Conservation (phyloP, 2,113 vertebrate genomes). For the Pollimyrus isidori region DNA sequence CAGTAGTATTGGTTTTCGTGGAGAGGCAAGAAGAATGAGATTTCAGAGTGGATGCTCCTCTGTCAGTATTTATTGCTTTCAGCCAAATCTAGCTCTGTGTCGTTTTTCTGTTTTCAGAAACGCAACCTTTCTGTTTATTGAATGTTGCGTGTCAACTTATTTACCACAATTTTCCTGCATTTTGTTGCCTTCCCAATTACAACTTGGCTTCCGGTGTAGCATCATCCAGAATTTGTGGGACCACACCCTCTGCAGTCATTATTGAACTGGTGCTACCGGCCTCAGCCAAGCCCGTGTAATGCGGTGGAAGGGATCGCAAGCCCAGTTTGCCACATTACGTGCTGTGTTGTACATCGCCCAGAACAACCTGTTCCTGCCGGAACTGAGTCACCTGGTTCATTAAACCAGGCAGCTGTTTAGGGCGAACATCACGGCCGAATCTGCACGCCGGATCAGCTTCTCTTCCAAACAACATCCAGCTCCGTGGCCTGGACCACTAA, state of each 20-base stretch:
- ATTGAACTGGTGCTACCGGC: constrained; percentile 32
- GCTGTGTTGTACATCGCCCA: neutral
- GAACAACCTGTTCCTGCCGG: neutral
- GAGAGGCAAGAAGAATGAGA: neutral
- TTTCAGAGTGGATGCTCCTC: neutral
- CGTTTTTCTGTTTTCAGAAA: neutral
- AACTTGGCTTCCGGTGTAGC: constrained; percentile 57
- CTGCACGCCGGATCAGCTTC: neutral
- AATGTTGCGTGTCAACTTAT: neutral
- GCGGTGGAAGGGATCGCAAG: neutral
- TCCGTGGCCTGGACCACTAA: neutral
- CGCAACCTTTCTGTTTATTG: neutral
- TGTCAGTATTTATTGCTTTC: neutral
- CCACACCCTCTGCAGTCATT: constrained; percentile 68
- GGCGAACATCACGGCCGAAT: neutral
- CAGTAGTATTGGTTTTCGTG: neutral
- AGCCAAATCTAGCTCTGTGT: neutral
- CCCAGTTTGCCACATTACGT: neutral
- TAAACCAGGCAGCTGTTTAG: neutral
- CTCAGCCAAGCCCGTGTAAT: neutral
- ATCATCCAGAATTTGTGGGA: constrained; percentile 62
- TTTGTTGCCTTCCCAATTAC: constrained; percentile 17
- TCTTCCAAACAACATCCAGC: neutral
- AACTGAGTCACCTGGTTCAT: neutral
- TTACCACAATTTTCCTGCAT: constrained; percentile 42